Evolutionary conservation across 2,113 vertebrate genomes (phyloP).

Genomic region (Turnix velox): DNA sequence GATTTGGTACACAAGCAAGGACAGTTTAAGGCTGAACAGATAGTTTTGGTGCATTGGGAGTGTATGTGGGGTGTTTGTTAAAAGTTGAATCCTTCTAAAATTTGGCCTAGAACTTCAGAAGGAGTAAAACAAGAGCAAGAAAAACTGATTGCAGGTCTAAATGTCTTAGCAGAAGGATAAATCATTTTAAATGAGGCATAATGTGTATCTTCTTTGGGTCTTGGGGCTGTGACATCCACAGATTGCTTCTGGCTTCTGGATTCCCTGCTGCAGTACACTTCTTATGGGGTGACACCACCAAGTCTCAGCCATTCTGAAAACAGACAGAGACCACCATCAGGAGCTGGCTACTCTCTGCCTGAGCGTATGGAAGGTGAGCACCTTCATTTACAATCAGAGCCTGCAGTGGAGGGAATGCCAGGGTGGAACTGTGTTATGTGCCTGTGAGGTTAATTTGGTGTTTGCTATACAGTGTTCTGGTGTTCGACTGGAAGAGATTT

Average conservation of each 20-base stretch:
- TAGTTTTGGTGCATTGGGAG: not conserved
- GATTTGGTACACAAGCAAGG: not conserved
- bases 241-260: slow-evolving; percentile 98
- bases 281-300: slow-evolving; percentile 89
- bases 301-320: slow-evolving; percentile 92
- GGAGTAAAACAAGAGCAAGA: not conserved
- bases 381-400: rapidly evolving
- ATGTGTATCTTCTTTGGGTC: not conserved
- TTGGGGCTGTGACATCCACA: slow-evolving; percentile 44
- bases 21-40: not conserved
- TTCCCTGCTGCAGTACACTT: slow-evolving; percentile 92
- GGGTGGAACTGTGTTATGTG: rapidly evolving
- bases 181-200: not conserved
- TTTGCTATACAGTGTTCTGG: not conserved
- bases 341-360: slow-evolving; percentile 74
- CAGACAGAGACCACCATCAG: slow-evolving; percentile 81
- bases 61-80: not conserved
- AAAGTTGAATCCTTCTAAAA: not conserved
- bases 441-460: not conserved
- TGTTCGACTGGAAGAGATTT: not conserved
- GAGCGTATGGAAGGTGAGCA: slow-evolving; percentile 93
- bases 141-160: not conserved
- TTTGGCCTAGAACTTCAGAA: not conserved
- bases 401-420: rapidly evolving
- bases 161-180: not conserved